phyloP scores from a whole-genome alignment of 2,113 vertebrate species.

The Aleadryas rufinucha region DNA sequence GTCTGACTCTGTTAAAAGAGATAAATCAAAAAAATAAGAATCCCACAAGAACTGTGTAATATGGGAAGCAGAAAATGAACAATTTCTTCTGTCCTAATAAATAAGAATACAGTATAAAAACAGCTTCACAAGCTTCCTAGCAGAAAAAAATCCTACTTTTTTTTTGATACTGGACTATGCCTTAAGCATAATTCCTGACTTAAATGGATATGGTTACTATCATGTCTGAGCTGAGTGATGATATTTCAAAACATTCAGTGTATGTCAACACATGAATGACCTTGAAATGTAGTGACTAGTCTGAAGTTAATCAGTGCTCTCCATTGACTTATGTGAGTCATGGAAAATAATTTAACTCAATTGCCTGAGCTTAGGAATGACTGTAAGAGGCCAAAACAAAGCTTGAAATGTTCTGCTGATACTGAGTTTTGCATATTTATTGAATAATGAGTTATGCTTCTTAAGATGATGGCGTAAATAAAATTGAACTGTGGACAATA shows the following conservation, averaged over 20 bases:
- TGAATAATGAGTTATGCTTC: not conserved
- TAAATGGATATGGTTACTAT: not conserved
- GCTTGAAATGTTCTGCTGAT: not conserved
- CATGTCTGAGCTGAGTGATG: not conserved
- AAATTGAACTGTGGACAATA: not conserved
- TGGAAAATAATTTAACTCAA: not conserved
- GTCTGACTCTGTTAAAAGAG: not conserved
- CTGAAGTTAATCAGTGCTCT: not conserved
- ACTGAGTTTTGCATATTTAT: not conserved
- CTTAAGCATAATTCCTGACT: not conserved
- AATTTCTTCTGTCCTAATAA: not conserved
- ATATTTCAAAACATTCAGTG: not conserved
- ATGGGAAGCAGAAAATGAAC: not conserved
- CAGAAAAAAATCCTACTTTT: not conserved
- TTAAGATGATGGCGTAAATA: not conserved
- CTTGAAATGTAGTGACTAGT: not conserved
- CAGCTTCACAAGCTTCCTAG: not conserved
- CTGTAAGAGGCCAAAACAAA: not conserved
- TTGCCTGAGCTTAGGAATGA: not conserved
- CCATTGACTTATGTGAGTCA: not conserved
- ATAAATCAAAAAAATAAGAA: not conserved
- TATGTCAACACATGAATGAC: not conserved
- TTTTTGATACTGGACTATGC: not conserved
- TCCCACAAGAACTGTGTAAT: not conserved
- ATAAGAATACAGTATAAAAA: not conserved